Base-by-base conservation (phyloP, 2,888 invertebrate genomes). In the Falcaria lacertinaria region DNA sequence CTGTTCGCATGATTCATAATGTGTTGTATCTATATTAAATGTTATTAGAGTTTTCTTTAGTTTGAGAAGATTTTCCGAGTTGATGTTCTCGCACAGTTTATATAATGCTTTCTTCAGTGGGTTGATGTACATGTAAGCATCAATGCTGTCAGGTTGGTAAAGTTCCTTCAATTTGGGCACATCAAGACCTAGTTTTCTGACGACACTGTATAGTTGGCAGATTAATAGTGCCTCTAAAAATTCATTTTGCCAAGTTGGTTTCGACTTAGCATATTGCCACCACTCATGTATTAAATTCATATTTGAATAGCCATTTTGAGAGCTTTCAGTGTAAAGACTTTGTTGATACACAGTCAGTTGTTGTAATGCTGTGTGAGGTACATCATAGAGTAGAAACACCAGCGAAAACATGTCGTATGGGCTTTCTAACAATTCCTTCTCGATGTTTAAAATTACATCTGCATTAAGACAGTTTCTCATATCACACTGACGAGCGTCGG, bases 381-480 rank as follows among this genome's bases (percentile, higher is more conserved):
- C 63, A 34, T 87, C 81, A 43, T 89, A 89, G 2, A 89, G 52
- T 4, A 89, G 68, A 53, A 88, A 89, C 15, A 88, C 87, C 14
- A 89, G 53, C 2, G 88, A 87, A 32, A 74, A 72, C 51, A 86
- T 60, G 48, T 89, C 88, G 46, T 77, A 73, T 0, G 78, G 57
- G 43, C 80, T 59, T 3, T 60, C 55, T 33, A 52, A 71, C 22
- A 88, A 52, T 48, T 87, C 84, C 44, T 77, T 82, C 64, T 89
- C 82, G 36, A 88, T 71, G 54, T 74, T 66, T 28, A 71, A 57
- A 28, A 88, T 68, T 15, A 71, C 65, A 33, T 84, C 74, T 19
- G 77, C 57, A 46, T 68, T 79, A 45, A 84, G 66, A 15, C 67
- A 71, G 45, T 76, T 73, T 41, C 69, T 57, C n/a, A 32, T 57